Evolutionary conservation across 2,888 invertebrate genomes (phyloP).

Genomic region (Danaus chrysippus): DNA sequence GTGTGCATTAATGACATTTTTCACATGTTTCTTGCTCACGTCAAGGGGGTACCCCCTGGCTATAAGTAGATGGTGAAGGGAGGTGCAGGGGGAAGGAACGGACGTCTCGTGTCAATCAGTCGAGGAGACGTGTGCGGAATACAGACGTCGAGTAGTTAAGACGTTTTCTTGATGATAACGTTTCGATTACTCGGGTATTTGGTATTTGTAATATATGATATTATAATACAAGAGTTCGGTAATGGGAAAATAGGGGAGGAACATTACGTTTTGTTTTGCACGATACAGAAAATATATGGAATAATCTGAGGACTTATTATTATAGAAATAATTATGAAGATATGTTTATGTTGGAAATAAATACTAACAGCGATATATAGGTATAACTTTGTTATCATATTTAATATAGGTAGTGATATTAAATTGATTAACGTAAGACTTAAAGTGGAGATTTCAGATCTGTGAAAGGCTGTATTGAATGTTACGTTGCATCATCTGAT

Average conservation of each 20-base stretch:
- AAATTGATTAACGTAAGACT: no score
- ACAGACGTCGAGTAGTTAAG: slow-evolving; percentile 52
- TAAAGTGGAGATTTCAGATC: no score
- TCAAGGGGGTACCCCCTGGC: slow-evolving; percentile 48
- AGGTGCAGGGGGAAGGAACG: slow-evolving; percentile 49
- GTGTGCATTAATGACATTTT: slow-evolving; percentile 77
- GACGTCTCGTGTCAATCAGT: slow-evolving; percentile 79
- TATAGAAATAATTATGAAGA: no score
- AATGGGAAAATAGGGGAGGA: background rate
- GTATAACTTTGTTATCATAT: no score
- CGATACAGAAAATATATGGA: background rate
- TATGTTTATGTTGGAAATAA: no score
- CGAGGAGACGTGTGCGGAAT: slow-evolving; percentile 72
- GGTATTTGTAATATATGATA: background rate
- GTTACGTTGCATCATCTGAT: no score
- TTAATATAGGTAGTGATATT: no score
- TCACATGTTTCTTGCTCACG: slow-evolving; percentile 72
- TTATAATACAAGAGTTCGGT: background rate
- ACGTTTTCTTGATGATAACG: slow-evolving; percentile 56
- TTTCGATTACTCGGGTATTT: slow-evolving; percentile 32
- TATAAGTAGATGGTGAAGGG: slow-evolving; percentile 28
- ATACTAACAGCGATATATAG: no score
- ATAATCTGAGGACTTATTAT: no score
- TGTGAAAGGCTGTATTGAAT: no score
- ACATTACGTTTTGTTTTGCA: background rate